phyloP scores from a whole-genome alignment of 2,888 invertebrate genomes.

The Hetaerina titia region DNA sequence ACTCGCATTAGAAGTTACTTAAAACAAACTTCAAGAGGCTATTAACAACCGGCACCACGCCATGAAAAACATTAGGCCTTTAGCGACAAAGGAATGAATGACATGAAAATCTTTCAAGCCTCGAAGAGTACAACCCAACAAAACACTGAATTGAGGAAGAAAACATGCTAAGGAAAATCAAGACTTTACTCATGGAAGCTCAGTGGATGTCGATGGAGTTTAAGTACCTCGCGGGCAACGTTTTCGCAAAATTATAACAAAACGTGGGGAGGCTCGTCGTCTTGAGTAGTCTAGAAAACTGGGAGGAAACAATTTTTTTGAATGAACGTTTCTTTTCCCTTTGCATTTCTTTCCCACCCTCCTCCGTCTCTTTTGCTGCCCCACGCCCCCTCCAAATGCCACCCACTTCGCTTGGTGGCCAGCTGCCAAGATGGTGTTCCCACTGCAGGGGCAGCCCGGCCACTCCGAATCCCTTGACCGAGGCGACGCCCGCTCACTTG shows the following conservation, averaged over 20 bases:
- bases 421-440: not conserved
- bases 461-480: not conserved
- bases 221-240: not conserved
- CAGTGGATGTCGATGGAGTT: not conserved
- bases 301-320: conserved; percentile 1
- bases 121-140: not conserved
- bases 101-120: not conserved
- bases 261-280: not conserved
- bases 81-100: not conserved
- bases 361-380: not conserved
- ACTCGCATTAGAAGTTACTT: not conserved
- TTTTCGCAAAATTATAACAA: not conserved
- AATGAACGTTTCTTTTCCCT: not conserved
- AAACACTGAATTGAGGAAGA: not conserved
- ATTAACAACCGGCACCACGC: not conserved
- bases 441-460: not conserved
- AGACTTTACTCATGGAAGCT: not conserved
- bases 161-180: not conserved
- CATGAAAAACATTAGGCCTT: not conserved
- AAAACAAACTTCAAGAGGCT: not conserved
- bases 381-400: not conserved
- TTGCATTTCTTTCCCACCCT: too few relatives aligned
- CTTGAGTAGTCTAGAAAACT: not conserved
- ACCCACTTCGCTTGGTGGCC: not conserved
- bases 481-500: not conserved